Evolutionary conservation across 2,888 invertebrate species (phyloP).

Genomic region (Cordilura impudica): DNA sequence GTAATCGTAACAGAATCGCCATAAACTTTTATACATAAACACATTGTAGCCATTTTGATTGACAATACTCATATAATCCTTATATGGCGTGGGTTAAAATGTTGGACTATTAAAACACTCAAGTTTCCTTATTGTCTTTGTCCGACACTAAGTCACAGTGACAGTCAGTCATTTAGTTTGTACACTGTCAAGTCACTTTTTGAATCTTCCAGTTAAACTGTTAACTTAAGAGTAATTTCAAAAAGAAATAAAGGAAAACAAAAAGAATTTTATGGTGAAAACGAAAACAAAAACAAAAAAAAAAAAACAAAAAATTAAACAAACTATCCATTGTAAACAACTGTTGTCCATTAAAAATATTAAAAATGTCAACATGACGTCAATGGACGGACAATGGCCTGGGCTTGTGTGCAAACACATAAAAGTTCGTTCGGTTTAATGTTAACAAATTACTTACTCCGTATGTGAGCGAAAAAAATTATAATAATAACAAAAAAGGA

Average conservation of each 20-base stretch:
- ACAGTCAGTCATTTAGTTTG: constrained; percentile 20
- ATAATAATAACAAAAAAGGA: background rate
- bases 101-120: background rate
- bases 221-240: constrained; percentile 25
- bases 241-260: constrained; percentile 2
- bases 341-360: constrained; percentile 60
- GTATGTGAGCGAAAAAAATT: background rate
- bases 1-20: background rate
- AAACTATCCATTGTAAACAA: constrained; percentile 55
- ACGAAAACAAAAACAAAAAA: constrained; percentile 12
- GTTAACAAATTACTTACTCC: constrained; percentile 49
- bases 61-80: constrained; percentile 50
- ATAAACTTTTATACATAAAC: background rate
- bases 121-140: constrained; percentile 42
- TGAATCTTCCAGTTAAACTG: constrained; percentile 15
- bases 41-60: background rate
- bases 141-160: constrained; percentile 1
- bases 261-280: constrained; percentile 12
- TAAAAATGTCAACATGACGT: constrained; percentile 60
- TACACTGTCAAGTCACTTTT: constrained; percentile 24
- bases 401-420: constrained; percentile 4
- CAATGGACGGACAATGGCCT: constrained; percentile 37
- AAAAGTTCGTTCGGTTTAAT: too few relatives aligned
- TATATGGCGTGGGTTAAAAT: constrained; percentile 29
- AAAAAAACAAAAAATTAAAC: constrained; percentile 16